Conservation (phyloP, 2,797 vertebrate genomes). For the Scarus forsteni region DNA sequence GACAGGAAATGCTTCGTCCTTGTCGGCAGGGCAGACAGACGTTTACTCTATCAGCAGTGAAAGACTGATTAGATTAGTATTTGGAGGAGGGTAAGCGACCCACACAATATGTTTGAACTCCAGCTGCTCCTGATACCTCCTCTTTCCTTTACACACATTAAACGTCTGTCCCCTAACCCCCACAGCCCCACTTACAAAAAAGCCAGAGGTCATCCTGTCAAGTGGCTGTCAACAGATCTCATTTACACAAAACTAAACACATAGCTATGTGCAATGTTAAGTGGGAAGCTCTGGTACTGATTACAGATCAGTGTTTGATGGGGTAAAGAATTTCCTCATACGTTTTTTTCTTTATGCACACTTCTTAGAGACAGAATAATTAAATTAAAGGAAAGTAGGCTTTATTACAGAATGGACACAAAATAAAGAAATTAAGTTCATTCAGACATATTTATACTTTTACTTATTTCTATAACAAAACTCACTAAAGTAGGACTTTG, state of each 20-base stretch:
- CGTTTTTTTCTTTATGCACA: conserved; percentile 33
- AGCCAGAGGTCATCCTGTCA: conserved; percentile 82
- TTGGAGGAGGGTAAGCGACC: conserved; percentile 67
- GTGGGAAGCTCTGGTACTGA: conserved; percentile 73
- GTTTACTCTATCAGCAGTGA: conserved; percentile 88
- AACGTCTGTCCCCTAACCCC: conserved; percentile 60
- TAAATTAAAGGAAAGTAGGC: conserved; percentile 35
- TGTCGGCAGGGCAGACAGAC: conserved; percentile 85
- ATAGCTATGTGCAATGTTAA: conserved; percentile 80
- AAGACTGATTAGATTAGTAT: conserved; percentile 86
- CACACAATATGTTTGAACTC: conserved; percentile 85
- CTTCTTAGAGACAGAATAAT: conserved; percentile 19
- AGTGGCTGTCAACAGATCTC: conserved; percentile 87
- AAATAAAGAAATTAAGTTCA: conserved; percentile 33
- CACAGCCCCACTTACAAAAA: conserved; percentile 56
- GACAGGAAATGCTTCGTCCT: conserved; percentile 90
- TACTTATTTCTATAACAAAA: conserved; percentile 68
- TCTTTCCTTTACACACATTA: conserved; percentile 76
- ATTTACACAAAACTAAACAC: conserved; percentile 81
- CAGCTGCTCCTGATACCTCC: conserved; percentile 77
- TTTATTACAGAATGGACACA: conserved; percentile 22
- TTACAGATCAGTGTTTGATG: conserved; percentile 44
- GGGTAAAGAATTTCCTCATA: conserved; percentile 24
- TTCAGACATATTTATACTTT: conserved; percentile 52
- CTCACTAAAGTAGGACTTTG: conserved; percentile 52